A percentile compares a stretch with the other conserved stretches of the same genome.
phyloP scores from a whole-genome alignment of 2,113 vertebrate species.

The Colistium nudipinnis region DNA sequence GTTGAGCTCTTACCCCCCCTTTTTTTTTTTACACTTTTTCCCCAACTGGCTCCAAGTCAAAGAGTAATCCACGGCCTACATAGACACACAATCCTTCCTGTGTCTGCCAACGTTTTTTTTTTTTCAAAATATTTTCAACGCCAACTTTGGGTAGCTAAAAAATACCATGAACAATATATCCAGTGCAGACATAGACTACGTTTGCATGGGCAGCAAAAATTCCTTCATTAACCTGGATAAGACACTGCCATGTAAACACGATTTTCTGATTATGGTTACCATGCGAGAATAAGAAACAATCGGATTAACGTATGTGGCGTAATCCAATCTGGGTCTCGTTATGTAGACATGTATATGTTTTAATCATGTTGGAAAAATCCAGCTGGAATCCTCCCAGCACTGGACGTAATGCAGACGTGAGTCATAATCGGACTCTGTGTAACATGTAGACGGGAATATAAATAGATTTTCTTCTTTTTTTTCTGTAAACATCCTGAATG shows the following conservation, averaged over 20 bases:
- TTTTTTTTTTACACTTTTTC: background rate
- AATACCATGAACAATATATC: no score
- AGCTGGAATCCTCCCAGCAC: no score
- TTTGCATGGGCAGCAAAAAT: no score
- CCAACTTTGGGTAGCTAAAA: background rate
- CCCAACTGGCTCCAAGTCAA: background rate
- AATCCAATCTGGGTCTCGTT: no score
- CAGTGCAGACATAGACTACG: background rate
- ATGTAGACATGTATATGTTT: no score
- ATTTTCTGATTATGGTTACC: no score
- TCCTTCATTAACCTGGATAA: no score
- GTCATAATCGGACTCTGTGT: background rate
- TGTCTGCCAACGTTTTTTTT: constrained; percentile 2
- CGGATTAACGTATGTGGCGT: no score
- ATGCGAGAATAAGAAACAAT: no score
- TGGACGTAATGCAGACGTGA: no score
- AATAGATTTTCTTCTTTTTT: background rate
- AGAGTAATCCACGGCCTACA: constrained; percentile 2
- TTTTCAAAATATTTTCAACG: background rate
- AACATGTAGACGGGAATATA: background rate
- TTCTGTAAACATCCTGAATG: background rate
- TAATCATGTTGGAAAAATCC: no score
- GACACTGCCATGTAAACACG: no score
- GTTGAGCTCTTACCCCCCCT: constrained; percentile 5
- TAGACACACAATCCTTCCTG: constrained; percentile 2